These are phyloP conservation scores for Drosophila percnosoma DNA, from an alignment of 2,888 invertebrate species.

Conservation along the genomic window DNA sequence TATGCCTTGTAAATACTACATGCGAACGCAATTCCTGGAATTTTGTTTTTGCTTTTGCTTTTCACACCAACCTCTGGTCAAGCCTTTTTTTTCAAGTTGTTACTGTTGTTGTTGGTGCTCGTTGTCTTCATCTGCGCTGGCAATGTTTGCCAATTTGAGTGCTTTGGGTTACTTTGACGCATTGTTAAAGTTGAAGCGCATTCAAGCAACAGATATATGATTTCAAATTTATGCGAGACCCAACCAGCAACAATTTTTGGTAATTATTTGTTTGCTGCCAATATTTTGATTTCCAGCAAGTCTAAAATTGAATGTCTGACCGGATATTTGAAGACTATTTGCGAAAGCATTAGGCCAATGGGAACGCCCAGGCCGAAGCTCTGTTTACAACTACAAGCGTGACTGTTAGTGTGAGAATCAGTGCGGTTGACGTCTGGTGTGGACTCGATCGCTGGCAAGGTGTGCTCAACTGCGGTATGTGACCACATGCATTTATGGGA, in stretches of 20 bases:
- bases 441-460: constrained; percentile 49
- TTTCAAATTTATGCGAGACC: constrained; percentile 54
- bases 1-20: constrained; percentile 43
- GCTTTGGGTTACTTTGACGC: constrained; percentile 70
- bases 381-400: constrained; percentile 7
- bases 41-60: constrained; percentile 49
- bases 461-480: constrained; percentile 36
- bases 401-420: constrained; percentile 49
- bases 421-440: constrained; percentile 34
- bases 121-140: constrained; percentile 33
- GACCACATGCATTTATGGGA: constrained; percentile 2
- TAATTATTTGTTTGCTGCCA: constrained; percentile 70
- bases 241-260: constrained; percentile 45
- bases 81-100: constrained; percentile 49
- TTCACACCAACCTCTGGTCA: constrained; percentile 67
- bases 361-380: constrained; percentile 43
- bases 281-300: constrained; percentile 67
- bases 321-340: constrained; percentile 77
- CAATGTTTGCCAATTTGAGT: constrained; percentile 70
- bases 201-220: constrained; percentile 38
- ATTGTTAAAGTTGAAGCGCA: constrained; percentile 46
- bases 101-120: constrained; percentile 18
- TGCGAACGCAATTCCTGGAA: constrained; percentile 64
- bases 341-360: constrained; percentile 70
- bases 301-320: constrained; percentile 51